Evolutionary conservation across 2,888 invertebrate genomes (phyloP).

Genomic region (Lordiphosa andalusiaca): DNA sequence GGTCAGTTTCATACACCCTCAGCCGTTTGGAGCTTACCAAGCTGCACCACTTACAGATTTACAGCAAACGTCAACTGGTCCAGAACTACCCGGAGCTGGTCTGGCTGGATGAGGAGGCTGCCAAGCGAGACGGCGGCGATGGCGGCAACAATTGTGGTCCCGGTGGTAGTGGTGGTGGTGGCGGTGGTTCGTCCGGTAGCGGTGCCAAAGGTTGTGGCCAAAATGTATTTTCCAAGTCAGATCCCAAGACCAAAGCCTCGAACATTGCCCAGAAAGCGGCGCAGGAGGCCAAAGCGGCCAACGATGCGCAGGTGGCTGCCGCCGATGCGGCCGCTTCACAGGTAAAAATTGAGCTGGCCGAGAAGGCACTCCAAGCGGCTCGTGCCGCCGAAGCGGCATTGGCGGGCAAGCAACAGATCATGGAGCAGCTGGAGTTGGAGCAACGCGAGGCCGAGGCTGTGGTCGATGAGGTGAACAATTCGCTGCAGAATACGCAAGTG

Average conservation of each 20-base stretch:
- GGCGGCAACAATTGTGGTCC: background rate
- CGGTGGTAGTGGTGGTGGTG: background rate
- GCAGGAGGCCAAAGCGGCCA: conserved; percentile 86
- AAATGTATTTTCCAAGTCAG: conserved; percentile 8
- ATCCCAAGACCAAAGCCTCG: conserved; percentile 82
- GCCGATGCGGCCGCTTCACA: conserved; percentile 87
- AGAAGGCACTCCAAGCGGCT: conserved; percentile 86
- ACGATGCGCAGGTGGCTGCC: conserved; percentile 87
- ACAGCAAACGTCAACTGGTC: conserved; percentile 30
- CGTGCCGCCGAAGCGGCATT: conserved; percentile 87
- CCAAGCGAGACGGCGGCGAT: background rate
- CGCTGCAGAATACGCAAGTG: conserved; percentile 84
- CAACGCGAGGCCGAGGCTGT: conserved; percentile 85
- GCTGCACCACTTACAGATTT: conserved; percentile 10
- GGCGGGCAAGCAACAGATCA: conserved; percentile 86
- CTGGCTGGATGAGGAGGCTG: conserved; percentile 12
- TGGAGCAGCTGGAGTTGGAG: conserved; percentile 86
- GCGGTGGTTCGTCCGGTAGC: background rate
- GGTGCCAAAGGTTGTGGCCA: background rate
- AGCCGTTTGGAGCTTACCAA: background rate
- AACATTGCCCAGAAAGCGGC: conserved; percentile 88
- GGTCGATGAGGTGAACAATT: conserved; percentile 83
- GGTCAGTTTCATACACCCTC: conserved; percentile 16
- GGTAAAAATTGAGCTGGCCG: conserved; percentile 86
- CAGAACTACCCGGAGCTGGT: conserved; percentile 20